Conservation (phyloP, 1,140 invertebrate species). For the Pachypsylla venusta region DNA sequence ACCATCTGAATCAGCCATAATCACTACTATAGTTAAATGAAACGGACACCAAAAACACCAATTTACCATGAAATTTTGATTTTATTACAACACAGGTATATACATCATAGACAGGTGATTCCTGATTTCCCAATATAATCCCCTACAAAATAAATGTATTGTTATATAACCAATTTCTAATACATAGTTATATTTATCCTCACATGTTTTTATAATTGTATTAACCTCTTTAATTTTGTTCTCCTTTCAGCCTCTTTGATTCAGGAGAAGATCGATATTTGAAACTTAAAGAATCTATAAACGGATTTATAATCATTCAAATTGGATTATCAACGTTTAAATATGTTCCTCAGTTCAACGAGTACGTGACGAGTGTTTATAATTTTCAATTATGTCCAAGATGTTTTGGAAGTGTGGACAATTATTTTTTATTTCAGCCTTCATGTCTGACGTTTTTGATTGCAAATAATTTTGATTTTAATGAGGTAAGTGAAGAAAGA, state of each 20-base stretch:
- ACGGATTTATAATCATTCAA: constrained; percentile 44
- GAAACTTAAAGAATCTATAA: constrained; percentile 38
- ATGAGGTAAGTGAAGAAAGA: constrained; percentile 51
- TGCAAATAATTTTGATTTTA: constrained; percentile 52
- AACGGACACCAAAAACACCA: too few species aligned
- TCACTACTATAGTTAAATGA: too few species aligned
- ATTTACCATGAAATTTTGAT: too few species aligned
- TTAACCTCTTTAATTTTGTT: constrained; percentile 19
- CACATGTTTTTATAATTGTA: too few species aligned
- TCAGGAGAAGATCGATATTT: constrained; percentile 42
- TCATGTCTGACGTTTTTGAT: constrained; percentile 45
- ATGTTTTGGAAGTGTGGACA: constrained; percentile 39
- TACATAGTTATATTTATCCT: too few species aligned
- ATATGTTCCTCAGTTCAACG: constrained; percentile 36
- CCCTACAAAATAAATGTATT: too few species aligned
- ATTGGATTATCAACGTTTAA: constrained; percentile 44
- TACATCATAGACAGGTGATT: too few species aligned
- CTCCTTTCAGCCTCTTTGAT: constrained; percentile 52
- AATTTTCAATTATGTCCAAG: constrained; percentile 53
- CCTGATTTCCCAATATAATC: too few species aligned
- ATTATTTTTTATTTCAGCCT: constrained; percentile 43
- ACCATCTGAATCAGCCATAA: too few species aligned
- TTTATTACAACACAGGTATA: too few species aligned
- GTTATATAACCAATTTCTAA: too few species aligned
- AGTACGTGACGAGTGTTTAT: constrained; percentile 41